Percentiles rank a stretch among this genome's conserved stretches.
Evolutionary conservation across 2,113 vertebrate genomes (phyloP).

Genomic region (Nettapus auritus): DNA sequence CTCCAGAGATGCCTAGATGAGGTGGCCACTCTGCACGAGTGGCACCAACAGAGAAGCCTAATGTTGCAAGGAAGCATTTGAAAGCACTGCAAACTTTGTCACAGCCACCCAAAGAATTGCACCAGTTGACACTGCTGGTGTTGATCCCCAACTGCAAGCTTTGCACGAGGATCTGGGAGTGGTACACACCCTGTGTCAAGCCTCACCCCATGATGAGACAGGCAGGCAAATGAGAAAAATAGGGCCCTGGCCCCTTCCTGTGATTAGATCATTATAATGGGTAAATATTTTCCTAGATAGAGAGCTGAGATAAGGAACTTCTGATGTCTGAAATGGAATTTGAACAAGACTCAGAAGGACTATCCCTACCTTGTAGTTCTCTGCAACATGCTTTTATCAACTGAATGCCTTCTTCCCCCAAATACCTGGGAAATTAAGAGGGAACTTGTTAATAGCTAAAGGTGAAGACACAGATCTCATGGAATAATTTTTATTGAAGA

Average conservation of each 20-base stretch:
- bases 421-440: not conserved
- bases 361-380: not conserved
- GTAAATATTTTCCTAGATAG: conserved; percentile 70
- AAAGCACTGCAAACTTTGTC: not conserved
- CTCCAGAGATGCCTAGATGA: not conserved
- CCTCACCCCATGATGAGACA: conserved; percentile 34
- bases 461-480: not conserved
- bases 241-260: conserved; percentile 43
- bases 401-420: not conserved
- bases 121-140: not conserved
- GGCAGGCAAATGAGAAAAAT: conserved; percentile 2
- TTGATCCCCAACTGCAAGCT: not conserved
- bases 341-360: conserved; percentile 2
- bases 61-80: not conserved
- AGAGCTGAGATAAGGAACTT: conserved; percentile 37
- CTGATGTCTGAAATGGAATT: conserved; percentile 18
- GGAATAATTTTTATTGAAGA: not conserved
- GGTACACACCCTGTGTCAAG: not conserved
- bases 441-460: not conserved
- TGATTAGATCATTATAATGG: conserved; percentile 46
- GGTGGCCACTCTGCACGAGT: not conserved
- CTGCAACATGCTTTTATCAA: not conserved
- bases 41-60: not conserved
- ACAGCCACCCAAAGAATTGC: not conserved
- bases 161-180: not conserved